These are phyloP conservation scores for Ptychodera flava DNA, from an alignment of 35 echinoderm and acorn worm species.

Conservation along the genomic window DNA sequence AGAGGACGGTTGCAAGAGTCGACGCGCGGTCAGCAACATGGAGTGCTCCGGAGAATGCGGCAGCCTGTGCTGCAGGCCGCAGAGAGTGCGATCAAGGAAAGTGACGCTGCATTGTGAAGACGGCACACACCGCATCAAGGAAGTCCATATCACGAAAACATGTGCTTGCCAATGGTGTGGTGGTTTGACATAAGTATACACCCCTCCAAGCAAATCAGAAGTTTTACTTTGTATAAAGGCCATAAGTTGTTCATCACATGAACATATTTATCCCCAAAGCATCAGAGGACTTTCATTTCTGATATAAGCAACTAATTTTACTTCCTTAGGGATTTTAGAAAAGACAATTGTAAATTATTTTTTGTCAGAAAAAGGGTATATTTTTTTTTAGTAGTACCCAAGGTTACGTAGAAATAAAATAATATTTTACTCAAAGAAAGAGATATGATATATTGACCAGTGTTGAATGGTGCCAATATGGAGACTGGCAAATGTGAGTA, in stretches of 20 bases:
- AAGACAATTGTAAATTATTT: neutral
- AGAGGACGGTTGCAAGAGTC: constrained; percentile 51
- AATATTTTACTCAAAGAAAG: too few species aligned
- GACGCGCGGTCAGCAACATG: constrained; percentile 27
- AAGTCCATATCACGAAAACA: constrained; percentile 41
- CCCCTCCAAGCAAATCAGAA: neutral
- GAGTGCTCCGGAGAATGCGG: constrained; percentile 70
- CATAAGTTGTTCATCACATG: neutral
- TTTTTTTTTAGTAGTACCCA: too few species aligned
- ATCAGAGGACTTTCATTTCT: neutral
- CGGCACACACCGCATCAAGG: constrained; percentile 14
- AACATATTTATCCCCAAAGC: neutral
- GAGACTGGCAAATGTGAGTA: too few species aligned
- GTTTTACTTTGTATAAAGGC: neutral
- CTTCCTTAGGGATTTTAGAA: neutral
- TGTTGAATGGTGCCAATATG: too few species aligned
- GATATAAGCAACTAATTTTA: too few species aligned
- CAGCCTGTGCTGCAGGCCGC: constrained; percentile 57
- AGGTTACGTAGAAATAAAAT: too few species aligned
- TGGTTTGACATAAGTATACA: neutral
- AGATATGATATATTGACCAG: too few species aligned
- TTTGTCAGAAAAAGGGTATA: neutral
- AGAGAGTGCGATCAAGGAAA: constrained; percentile 34
- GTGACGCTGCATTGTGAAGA: constrained; percentile 62
- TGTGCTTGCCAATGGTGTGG: constrained; percentile 67